Evolutionary conservation across 2,113 vertebrate genomes (phyloP), one percentile per base, ranked within the genome.

Genomic region (Hyaena hyaena): DNA sequence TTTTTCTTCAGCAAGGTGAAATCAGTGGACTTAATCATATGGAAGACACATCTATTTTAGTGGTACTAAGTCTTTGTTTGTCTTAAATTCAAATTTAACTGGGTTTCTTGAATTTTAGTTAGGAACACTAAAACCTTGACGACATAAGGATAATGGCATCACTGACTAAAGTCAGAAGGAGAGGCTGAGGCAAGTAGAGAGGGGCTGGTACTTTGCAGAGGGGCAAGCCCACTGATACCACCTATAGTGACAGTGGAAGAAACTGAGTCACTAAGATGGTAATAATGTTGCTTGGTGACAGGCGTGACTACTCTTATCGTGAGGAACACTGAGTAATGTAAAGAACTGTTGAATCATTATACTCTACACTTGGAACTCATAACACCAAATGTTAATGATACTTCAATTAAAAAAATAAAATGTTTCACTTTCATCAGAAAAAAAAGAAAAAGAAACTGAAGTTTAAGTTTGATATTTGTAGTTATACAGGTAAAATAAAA

Each of bases 1-100:
- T 68, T 86, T 95, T 33, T 69, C 74, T 93, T 82, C 17, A 79
- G 31, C 39, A 58, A 88, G 84, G 55, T 68, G n/a, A 83, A 94
- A 79, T 7, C 45, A 45, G 81, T 43, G 26, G 73, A 73, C 68
- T 31, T 48, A 74, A 43, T 87, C 15, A 26, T 28, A 82, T 35
- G 45, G 9, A 90, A 90, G 50, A 24, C 12, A n/a, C 6, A 81
- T 15, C 16, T 77, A 16, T 77, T 77, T 48, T 4, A 39, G 23
- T 68, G 61, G 82, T n/a, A 35, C 24, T 92, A n/a, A 17, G 21
- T 53, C 91, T 81, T 39, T 74, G 24, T 71, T 26, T 65, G 23
- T n/a, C 55, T 11, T 19, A 95, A 69, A 7, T 90, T 94, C 43
- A 90, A 23, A 9, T 61, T 74, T 74, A 73, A 43, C 10, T 55